These are phyloP conservation scores for Pseudorhombus dupliciocellatus DNA, from an alignment of 2,113 vertebrate species.

Conservation along the genomic window DNA sequence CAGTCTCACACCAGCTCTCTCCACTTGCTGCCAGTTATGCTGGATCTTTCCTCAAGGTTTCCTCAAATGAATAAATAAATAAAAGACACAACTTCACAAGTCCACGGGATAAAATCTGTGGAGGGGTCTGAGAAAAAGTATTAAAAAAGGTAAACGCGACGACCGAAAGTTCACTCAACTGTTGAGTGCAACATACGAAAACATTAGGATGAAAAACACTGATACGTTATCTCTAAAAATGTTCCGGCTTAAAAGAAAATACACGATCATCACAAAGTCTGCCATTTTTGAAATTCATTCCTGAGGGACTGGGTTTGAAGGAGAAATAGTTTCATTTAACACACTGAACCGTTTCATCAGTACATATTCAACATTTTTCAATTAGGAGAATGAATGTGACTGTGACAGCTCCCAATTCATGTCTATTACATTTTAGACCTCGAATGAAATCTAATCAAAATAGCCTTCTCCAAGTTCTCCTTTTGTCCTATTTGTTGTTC, in stretches of 20 bases:
- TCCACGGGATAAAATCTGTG: background rate
- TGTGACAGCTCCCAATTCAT: background rate
- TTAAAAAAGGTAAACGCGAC: background rate
- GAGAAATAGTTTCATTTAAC: background rate
- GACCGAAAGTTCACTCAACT: background rate
- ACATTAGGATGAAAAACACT: background rate
- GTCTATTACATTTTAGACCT: background rate
- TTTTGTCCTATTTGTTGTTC: background rate
- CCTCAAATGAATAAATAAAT: background rate
- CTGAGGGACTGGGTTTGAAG: background rate
- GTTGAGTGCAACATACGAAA: background rate
- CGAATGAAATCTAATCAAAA: background rate
- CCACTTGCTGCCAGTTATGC: slow-evolving; percentile 14
- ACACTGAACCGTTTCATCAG: background rate
- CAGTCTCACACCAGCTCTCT: slow-evolving; percentile 8
- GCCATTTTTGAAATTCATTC: background rate
- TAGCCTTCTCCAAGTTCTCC: background rate
- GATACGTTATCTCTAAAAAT: background rate
- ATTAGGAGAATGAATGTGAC: background rate
- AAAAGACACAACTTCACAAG: background rate
- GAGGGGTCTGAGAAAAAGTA: background rate
- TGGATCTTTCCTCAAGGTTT: slow-evolving; percentile 12
- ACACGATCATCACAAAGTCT: background rate
- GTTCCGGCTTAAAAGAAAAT: background rate
- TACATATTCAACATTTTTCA: background rate